Percentiles rank a stretch among this genome's conserved stretches.
Conservation (phyloP, 1,140 invertebrate genomes). For the Brachionus sp. region DNA sequence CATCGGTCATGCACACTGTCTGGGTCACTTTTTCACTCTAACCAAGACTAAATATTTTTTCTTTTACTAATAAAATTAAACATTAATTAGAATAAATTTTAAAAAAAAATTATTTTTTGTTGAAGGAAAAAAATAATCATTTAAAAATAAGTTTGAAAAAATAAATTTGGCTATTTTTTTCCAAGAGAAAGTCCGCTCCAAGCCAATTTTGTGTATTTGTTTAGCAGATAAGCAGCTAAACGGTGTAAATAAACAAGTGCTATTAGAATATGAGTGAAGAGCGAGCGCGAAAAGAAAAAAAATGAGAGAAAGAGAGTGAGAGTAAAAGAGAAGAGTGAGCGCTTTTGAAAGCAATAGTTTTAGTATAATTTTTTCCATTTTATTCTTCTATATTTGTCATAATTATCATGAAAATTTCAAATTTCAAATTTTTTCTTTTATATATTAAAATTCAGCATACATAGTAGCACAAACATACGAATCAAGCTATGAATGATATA, state of each 20-base stretch:
- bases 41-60: not conserved
- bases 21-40: not conserved
- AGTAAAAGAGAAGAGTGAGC: not conserved
- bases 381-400: conserved; percentile 27
- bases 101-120: no score
- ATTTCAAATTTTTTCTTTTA: conserved; percentile 26
- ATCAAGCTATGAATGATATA: conserved; percentile 27
- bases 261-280: not conserved
- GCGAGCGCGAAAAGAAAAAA: not conserved
- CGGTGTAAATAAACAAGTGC: not conserved
- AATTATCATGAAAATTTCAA: conserved; percentile 40
- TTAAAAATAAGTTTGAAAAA: not conserved
- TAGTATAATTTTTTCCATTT: not conserved
- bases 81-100: no score
- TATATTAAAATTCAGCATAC: conserved; percentile 25
- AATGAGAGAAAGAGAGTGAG: not conserved
- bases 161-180: not conserved
- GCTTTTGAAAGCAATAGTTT: conserved; percentile 5
- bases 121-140: not conserved
- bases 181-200: no score
- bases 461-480: not conserved
- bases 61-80: not conserved
- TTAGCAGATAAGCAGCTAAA: not conserved
- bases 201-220: not conserved
- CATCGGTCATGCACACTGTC: not conserved